phyloP scores from a whole-genome alignment of 1,140 invertebrate species.

The Atopsyche davidsoni region DNA sequence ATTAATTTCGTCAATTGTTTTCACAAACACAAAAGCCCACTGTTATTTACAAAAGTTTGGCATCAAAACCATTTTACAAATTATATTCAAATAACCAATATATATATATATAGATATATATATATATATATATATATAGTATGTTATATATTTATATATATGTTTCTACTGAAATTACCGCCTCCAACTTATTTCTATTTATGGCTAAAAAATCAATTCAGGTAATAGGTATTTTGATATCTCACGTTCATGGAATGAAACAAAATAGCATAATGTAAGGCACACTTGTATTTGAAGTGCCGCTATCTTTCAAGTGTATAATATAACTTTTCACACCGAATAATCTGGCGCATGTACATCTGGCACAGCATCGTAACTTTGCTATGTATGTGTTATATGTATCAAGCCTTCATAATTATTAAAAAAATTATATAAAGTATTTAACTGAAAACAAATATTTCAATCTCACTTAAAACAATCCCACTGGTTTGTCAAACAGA shows the following conservation, averaged over 20 bases:
- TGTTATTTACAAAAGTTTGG: too few species aligned
- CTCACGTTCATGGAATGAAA: not conserved
- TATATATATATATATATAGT: too few species aligned
- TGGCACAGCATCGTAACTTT: not conserved
- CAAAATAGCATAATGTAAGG: not conserved
- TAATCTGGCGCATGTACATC: not conserved
- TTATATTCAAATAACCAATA: too few species aligned
- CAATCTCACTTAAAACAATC: not conserved
- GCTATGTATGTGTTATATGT: not conserved
- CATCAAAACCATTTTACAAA: too few species aligned
- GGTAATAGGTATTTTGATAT: not conserved
- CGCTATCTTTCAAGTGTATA: not conserved
- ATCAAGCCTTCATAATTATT: not conserved
- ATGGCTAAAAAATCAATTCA: too few species aligned
- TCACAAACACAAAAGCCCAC: too few species aligned
- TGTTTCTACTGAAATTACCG: too few species aligned
- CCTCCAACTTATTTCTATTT: too few species aligned
- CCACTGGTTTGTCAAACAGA: not conserved
- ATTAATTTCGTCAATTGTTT: too few species aligned
- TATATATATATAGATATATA: too few species aligned
- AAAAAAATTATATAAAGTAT: not conserved
- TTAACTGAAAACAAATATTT: not conserved
- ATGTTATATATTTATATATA: too few species aligned
- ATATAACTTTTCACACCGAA: not conserved
- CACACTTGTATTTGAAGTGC: not conserved